These are phyloP conservation scores for Melanophora roralis DNA, from an alignment of 2,888 invertebrate species.

Conservation along the genomic window DNA sequence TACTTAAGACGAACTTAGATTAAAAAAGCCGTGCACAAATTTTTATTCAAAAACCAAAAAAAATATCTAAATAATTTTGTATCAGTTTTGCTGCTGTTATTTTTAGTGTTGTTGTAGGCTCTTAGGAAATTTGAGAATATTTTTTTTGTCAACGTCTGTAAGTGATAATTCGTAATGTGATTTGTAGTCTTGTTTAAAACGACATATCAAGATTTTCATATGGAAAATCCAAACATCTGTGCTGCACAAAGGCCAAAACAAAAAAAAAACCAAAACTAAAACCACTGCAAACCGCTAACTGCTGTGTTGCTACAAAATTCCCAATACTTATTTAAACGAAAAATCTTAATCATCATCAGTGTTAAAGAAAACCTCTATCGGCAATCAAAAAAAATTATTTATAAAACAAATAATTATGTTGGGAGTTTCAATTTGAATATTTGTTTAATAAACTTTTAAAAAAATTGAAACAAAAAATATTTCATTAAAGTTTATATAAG, in stretches of 20 bases:
- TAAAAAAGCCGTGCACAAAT: not conserved
- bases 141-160: constrained; percentile 9
- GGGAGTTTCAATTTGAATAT: not conserved
- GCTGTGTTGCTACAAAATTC: constrained; percentile 14
- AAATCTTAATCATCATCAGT: not conserved
- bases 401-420: not conserved
- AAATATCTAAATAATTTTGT: not conserved
- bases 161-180: constrained; percentile 6
- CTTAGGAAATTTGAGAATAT: constrained; percentile 22
- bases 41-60: not conserved
- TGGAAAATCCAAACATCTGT: constrained; percentile 55
- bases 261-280: constrained; percentile 7
- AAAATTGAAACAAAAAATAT: constrained; percentile 4
- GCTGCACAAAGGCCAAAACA: constrained; percentile 22
- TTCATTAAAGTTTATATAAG: too few species aligned
- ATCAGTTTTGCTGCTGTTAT: not conserved
- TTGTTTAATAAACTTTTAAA: not conserved
- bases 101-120: not conserved
- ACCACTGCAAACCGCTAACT: not conserved
- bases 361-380: not conserved
- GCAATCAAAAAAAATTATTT: not conserved
- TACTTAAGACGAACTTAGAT: not conserved
- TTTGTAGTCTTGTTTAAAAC: constrained; percentile 28
- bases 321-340: not conserved
- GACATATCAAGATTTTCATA: constrained; percentile 29